Evolutionary conservation across 2,113 vertebrate genomes (phyloP).

Genomic region (Sakesphorus luctuosus): DNA sequence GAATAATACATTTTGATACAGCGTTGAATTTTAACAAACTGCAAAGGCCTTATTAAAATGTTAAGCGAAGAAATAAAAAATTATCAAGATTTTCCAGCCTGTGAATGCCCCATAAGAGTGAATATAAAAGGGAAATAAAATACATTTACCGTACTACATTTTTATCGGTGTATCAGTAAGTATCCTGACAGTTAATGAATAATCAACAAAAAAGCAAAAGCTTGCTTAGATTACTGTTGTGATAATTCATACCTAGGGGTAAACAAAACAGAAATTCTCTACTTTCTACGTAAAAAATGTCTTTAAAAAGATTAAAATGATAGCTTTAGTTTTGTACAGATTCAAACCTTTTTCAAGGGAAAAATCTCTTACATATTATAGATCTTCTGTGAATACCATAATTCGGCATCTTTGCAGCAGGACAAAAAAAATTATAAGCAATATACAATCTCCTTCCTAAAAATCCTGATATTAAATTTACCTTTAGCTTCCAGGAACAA

Average conservation of each 20-base stretch:
- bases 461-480: neutral
- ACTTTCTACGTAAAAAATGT: slow-evolving; percentile 25
- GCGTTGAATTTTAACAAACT: slow-evolving; percentile 20
- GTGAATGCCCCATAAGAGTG: neutral
- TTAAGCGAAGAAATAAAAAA: slow-evolving; percentile 48
- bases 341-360: slow-evolving; percentile 5
- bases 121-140: slow-evolving; percentile 36
- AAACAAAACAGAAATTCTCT: slow-evolving; percentile 20
- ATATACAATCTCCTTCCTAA: neutral
- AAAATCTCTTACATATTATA: neutral
- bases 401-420: neutral
- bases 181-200: slow-evolving; percentile 47
- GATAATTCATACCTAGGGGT: slow-evolving; percentile 16
- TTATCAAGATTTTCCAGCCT: slow-evolving; percentile 12
- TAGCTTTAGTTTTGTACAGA: neutral
- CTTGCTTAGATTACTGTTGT: slow-evolving; percentile 23
- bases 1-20: slow-evolving; percentile 50
- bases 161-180: neutral
- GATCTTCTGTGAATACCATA: neutral
- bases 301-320: slow-evolving; percentile 1
- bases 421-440: neutral
- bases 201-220: slow-evolving; percentile 41
- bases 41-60: slow-evolving; percentile 18
- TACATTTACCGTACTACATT: neutral
- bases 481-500: neutral